Conservation (phyloP, 2,113 vertebrate genomes). For the Aegithalos caudatus region DNA sequence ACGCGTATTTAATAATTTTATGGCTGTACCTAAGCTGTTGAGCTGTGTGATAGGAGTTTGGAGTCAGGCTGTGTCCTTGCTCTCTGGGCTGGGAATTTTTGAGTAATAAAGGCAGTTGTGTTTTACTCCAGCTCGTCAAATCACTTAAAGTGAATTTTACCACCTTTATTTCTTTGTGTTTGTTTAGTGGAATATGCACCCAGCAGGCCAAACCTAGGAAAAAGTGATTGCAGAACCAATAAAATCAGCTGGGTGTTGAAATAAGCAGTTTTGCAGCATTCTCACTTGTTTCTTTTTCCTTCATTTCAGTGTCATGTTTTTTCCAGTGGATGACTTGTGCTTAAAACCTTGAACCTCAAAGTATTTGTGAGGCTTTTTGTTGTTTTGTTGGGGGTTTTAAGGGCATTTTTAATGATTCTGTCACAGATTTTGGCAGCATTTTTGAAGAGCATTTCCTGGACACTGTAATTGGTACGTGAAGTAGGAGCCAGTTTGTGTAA, state of each 20-base stretch:
- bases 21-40: not conserved
- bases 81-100: not conserved
- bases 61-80: not conserved
- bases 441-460: not conserved
- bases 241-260: not conserved
- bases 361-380: not conserved
- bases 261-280: not conserved
- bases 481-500: not conserved
- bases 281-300: not conserved
- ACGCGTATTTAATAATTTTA: not conserved
- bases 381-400: not conserved
- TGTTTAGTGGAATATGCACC: not conserved
- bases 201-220: not conserved
- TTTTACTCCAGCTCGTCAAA: not conserved
- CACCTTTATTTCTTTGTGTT: not conserved
- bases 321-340: not conserved
- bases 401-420: not conserved
- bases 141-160: not conserved
- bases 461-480: accelerated
- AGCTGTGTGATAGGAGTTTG: not conserved
- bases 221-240: not conserved
- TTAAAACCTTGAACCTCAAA: not conserved
- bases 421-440: not conserved
- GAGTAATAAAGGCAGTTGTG: not conserved
- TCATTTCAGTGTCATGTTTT: not conserved